Conservation (phyloP, 2,797 vertebrate species). For the Phoeniculus purpureus region DNA sequence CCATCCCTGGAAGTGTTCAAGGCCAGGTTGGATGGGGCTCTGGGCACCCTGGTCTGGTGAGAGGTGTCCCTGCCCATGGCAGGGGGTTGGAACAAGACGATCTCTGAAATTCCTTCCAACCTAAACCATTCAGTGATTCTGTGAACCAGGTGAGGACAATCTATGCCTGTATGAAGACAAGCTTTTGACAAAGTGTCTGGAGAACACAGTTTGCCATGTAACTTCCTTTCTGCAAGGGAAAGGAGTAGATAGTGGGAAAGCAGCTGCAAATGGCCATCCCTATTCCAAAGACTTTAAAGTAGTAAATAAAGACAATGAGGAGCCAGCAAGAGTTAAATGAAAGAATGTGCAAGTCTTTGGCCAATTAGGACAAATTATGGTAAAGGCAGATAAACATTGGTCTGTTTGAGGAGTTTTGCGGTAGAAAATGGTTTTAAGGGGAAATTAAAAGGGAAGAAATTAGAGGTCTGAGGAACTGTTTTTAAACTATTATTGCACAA, state of each 20-base stretch:
- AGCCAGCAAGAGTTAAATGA: not conserved
- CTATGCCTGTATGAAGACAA: not conserved
- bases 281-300: not conserved
- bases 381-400: not conserved
- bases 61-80: too few relatives aligned
- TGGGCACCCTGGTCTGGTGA: too few relatives aligned
- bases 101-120: too few relatives aligned
- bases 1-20: too few relatives aligned
- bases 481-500: not conserved
- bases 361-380: not conserved
- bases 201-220: not conserved
- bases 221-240: not conserved
- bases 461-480: not conserved
- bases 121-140: too few relatives aligned
- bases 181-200: not conserved
- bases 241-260: not conserved
- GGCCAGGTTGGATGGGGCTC: too few relatives aligned
- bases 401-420: not conserved
- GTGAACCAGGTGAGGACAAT: not conserved
- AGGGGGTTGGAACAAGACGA: too few relatives aligned
- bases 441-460: constrained; percentile 9
- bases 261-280: not conserved
- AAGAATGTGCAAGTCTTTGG: not conserved
- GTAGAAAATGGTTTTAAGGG: not conserved
- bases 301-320: not conserved